phyloP scores from a whole-genome alignment of 1,140 invertebrate species.

The Tetranychus cinnabarinus region DNA sequence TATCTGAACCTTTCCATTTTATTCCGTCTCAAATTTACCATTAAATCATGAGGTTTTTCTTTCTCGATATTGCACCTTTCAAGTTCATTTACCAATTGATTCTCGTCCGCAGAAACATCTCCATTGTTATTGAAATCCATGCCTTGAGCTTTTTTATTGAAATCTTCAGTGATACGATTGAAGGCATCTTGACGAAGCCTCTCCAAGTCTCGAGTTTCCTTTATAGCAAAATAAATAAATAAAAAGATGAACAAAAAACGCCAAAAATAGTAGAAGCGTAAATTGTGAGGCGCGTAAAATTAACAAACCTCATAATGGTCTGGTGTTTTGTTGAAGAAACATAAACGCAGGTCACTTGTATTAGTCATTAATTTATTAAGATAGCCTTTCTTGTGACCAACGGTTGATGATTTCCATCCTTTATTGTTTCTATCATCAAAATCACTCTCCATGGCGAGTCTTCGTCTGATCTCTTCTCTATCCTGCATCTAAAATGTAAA shows the following conservation, averaged over 20 bases:
- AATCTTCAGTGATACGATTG: neutral
- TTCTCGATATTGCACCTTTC: neutral
- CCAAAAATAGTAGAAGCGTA: neutral
- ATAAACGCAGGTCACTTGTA: conserved; percentile 70
- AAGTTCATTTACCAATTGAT: neutral
- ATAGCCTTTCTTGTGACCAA: conserved; percentile 3
- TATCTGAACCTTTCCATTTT: neutral
- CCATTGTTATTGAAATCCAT: neutral
- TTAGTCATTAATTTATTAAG: conserved; percentile 20
- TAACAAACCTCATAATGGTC: conserved; percentile 30
- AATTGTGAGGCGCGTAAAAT: neutral
- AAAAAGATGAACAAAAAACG: neutral
- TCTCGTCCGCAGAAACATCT: neutral
- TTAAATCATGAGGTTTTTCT: neutral
- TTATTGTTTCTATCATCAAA: conserved; percentile 29
- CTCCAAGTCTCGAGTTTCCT: neutral
- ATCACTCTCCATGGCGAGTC: conserved; percentile 61
- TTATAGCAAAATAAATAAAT: neutral
- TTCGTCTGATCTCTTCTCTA: conserved; percentile 63
- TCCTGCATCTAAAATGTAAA: conserved; percentile 35
- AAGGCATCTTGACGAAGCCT: neutral
- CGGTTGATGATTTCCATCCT: conserved; percentile 22
- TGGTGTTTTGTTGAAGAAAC: conserved; percentile 80
- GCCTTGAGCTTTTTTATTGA: neutral
- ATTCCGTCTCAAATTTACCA: neutral